Percentiles rank a stretch among this genome's conserved stretches.
Evolutionary conservation across 2,797 vertebrate genomes (phyloP).

Genomic region (Notoglanidium macrostoma): DNA sequence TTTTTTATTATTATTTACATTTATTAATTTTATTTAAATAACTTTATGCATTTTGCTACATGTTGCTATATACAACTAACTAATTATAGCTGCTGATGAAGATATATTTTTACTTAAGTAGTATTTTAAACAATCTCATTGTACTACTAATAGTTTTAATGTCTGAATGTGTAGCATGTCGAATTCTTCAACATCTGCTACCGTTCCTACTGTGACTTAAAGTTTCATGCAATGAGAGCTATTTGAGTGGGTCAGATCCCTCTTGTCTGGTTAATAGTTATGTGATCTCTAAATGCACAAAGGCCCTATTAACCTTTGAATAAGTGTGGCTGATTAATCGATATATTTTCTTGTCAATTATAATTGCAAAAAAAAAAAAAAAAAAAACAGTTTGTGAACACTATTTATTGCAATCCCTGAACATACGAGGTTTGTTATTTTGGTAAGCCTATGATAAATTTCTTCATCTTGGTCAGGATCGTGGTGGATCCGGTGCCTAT

Average conservation of each 20-base stretch:
- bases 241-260: background rate
- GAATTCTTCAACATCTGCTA: background rate
- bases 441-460: background rate
- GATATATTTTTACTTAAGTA: background rate
- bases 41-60: background rate
- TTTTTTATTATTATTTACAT: background rate
- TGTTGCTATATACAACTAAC: background rate
- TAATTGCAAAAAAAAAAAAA: background rate
- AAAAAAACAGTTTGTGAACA: background rate
- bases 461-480: background rate
- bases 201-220: background rate
- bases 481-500: background rate
- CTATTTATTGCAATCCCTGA: background rate
- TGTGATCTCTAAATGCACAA: background rate
- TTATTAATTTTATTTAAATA: background rate
- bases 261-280: background rate
- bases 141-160: background rate
- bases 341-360: background rate
- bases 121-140: background rate
- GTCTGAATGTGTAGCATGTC: background rate
- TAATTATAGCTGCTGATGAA: constrained; percentile 12
- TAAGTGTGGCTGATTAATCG: too few species aligned
- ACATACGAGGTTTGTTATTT: background rate
- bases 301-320: background rate
- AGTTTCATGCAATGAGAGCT: background rate